Conservation (phyloP, 2,888 invertebrate genomes). For the Ellobium chinense region DNA sequence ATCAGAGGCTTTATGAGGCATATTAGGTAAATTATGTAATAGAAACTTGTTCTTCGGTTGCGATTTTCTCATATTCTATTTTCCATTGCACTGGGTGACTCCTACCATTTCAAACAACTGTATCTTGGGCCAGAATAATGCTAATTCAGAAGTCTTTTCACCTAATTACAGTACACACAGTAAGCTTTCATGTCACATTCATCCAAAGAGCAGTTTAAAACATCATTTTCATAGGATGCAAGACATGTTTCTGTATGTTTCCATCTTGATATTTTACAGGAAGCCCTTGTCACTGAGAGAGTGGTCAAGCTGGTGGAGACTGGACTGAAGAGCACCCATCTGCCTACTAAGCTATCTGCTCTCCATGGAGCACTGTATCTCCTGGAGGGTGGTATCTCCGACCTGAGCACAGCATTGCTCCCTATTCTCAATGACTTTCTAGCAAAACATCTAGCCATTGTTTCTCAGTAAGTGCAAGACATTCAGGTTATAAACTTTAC, state of each 20-base stretch:
- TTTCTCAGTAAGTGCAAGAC: conserved; percentile 68
- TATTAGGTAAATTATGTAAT: too few species aligned
- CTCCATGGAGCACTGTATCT: conserved; percentile 86
- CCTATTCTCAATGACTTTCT: conserved; percentile 78
- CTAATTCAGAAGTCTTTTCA: too few species aligned
- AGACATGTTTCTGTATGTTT: not conserved
- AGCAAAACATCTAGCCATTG: conserved; percentile 73
- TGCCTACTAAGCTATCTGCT: conserved; percentile 83
- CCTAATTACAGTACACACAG: too few species aligned
- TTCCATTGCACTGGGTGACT: too few species aligned
- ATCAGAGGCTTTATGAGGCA: too few species aligned
- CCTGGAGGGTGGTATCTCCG: conserved; percentile 81
- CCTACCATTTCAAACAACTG: too few species aligned
- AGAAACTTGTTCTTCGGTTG: too few species aligned
- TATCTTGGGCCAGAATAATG: too few species aligned
- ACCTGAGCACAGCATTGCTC: conserved; percentile 73
- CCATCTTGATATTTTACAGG: conserved; percentile 68
- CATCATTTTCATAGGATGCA: not conserved
- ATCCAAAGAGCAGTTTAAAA: too few species aligned
- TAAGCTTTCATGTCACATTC: too few species aligned
- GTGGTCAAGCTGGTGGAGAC: conserved; percentile 83
- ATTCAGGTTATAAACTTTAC: too few species aligned
- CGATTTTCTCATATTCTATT: too few species aligned
- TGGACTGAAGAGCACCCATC: conserved; percentile 83
- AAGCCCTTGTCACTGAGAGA: conserved; percentile 82